Evolutionary conservation across 2,888 invertebrate genomes (phyloP).

Genomic region (Pristionchus japonicus): DNA sequence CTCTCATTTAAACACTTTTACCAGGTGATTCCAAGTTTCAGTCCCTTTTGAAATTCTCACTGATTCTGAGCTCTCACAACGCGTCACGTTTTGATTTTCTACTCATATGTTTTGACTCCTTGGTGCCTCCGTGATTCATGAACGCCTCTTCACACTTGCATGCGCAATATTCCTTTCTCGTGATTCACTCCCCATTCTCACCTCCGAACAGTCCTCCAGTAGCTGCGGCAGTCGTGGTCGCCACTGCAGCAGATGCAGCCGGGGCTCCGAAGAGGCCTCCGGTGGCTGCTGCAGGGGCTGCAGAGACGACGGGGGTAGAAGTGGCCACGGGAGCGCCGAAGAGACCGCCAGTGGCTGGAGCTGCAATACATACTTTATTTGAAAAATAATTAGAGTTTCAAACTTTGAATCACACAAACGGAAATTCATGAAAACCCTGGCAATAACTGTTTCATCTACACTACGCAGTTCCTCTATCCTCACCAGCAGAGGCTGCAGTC

Average conservation of each 20-base stretch:
- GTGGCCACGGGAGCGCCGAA: constrained; percentile 37
- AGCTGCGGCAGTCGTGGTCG: constrained; percentile 31
- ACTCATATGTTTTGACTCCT: neutral
- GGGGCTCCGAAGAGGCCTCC: neutral
- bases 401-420: too few species aligned
- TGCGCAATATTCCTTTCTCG: too few species aligned
- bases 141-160: neutral
- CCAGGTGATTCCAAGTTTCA: neutral
- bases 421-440: neutral
- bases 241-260: neutral
- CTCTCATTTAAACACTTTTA: neutral
- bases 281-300: constrained; percentile 18
- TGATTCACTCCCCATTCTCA: neutral
- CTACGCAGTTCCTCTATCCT: neutral
- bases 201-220: constrained; percentile 39
- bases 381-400: too few species aligned
- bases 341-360: constrained; percentile 38
- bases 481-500: constrained; percentile 2
- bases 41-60: too few species aligned
- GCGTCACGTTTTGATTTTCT: neutral
- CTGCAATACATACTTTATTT: too few species aligned
- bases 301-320: neutral
- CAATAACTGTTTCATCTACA: neutral
- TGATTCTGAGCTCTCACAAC: too few species aligned
- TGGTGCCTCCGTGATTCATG: neutral